A percentile compares a stretch with the other conserved stretches of the same genome.
These are phyloP conservation scores for Aphidius gifuensis DNA, from an alignment of 1,140 invertebrate species.

Conservation along the genomic window DNA sequence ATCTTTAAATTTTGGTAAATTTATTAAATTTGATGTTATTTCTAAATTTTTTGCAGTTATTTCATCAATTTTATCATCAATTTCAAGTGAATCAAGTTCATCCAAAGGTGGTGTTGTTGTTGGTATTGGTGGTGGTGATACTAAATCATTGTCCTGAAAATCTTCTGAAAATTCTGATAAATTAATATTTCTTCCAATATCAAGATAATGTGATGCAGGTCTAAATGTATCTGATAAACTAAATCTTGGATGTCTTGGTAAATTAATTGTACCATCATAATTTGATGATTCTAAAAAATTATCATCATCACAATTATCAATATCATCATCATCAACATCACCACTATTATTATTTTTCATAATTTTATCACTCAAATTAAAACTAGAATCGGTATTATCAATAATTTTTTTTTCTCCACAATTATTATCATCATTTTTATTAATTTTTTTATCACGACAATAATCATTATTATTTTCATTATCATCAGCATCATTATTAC, in stretches of 20 bases:
- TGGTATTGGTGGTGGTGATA: slow-evolving; percentile 79
- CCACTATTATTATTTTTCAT: too few relatives aligned
- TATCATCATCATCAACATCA: too few relatives aligned
- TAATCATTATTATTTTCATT: too few relatives aligned
- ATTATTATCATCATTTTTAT: too few relatives aligned
- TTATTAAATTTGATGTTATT: too few relatives aligned
- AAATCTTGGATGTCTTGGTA: slow-evolving; percentile 69
- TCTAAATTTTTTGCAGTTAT: too few relatives aligned
- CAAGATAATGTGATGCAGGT: slow-evolving; percentile 81
- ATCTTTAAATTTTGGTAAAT: slow-evolving; percentile 34
- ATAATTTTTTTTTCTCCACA: too few relatives aligned
- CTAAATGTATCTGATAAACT: slow-evolving; percentile 83
- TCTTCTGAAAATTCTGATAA: slow-evolving; percentile 65
- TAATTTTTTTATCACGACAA: too few relatives aligned
- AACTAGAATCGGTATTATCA: too few relatives aligned
- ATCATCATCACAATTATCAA: slow-evolving; percentile 61
- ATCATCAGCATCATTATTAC: slow-evolving; percentile 78
- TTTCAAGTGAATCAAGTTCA: slow-evolving; percentile 58
- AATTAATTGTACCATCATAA: slow-evolving; percentile 68
- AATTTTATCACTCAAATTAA: too few relatives aligned
- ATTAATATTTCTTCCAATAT: slow-evolving; percentile 57
- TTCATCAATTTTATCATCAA: slow-evolving; percentile 40
- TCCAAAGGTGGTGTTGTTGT: slow-evolving; percentile 70
- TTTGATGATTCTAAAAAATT: slow-evolving; percentile 81
- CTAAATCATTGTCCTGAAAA: slow-evolving; percentile 73